Base-by-base conservation (phyloP, 1,140 invertebrate species). In the Sinella curviseta region DNA sequence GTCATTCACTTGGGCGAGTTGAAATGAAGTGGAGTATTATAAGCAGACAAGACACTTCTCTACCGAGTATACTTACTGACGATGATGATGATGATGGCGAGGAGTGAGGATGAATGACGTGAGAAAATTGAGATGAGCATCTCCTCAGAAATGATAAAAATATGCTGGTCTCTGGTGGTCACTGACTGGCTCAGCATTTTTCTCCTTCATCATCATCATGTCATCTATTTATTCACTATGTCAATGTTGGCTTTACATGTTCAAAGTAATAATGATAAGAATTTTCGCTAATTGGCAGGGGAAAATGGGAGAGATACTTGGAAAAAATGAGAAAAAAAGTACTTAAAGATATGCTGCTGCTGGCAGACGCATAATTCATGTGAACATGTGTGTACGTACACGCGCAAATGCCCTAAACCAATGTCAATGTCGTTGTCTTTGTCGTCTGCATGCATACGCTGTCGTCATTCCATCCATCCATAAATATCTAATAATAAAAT, bases 111-210 rank as follows among this genome's bases (percentile, higher is more conserved):
- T 65, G 24, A 65, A 65, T 65, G 57, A 65, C 57, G 57, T 65
- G 57, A 65, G 57, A 65, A 65, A 65, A 26, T 65, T 65, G 57
- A 65, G 57, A n/a, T 26, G 57, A 65, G 39, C 39, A n/a, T n/a
- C 39, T 48, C 39, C 39, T 8, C 39, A 12, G 39, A 48, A 8
- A 48, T 48, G 39, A 48, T 48, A 48, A 48, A 48, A 12, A 20
- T 48, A 48, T 48, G 39, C 39, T 48, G 8, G 39, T 48, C 8
- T 48, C 39, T 48, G 39, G 39, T 48, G 39, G 39, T 48, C 8
- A 20, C 20, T 20, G 20, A 48, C 39, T 48, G 20, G 20, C 39
- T 48, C 39, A 8, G 39, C 39, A 48, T 48, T 8, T 48, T 48
- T 48, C 20, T 48, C 39, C 39, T 48, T 20, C 39, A 48, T 8